Evolutionary conservation across 2,113 vertebrate species (phyloP), one percentile per base, ranked within the genome.

Genomic region (Rhinopithecus roxellana): DNA sequence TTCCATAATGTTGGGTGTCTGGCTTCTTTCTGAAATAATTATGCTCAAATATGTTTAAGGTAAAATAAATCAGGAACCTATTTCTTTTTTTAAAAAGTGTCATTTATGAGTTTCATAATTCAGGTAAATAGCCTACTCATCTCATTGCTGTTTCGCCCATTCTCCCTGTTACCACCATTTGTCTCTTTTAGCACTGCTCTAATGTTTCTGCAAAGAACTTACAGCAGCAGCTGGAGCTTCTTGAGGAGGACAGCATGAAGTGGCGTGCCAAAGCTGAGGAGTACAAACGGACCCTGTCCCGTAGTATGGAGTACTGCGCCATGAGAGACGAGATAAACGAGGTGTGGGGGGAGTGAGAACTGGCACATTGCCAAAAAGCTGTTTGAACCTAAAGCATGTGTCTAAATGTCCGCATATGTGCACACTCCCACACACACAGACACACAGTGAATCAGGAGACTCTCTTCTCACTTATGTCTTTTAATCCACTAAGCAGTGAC

Each of bases 261-360:
- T 99, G 99, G 99, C 95, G 69, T 20, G 90, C 95, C 70, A 98
- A 98, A 89, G 98, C 98, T 0, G 79, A 98, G 35, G 98, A 98
- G 11, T 96, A 95, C 2, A 98, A 99, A 85, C 97, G 93, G 95
- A 97, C 97, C 61, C 95, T 99, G 90, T 97, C 97, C 80, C 89
- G 55, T 67, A 98, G 96, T 90, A 75, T 99, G 43, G 97, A 99
- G 16, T 98, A 98, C 95, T 98, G 98, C 27, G 67, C 95, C 32
- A 94, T 98, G 84, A 98, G 98, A 87, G 99, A 99, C 10, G 98
- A 99, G 90, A 98, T 99, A 93, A 98, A 97, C n/a, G 99, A 99
- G 99, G 99, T 99, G 9, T 14, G 94, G 93, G 89, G 8, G 25
- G 1, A 25, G 3, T 43, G 77, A 27, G 20, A 94, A 22, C 16